phyloP scores from a whole-genome alignment of 2,797 vertebrate genomes.

The Rallus crepitans region DNA sequence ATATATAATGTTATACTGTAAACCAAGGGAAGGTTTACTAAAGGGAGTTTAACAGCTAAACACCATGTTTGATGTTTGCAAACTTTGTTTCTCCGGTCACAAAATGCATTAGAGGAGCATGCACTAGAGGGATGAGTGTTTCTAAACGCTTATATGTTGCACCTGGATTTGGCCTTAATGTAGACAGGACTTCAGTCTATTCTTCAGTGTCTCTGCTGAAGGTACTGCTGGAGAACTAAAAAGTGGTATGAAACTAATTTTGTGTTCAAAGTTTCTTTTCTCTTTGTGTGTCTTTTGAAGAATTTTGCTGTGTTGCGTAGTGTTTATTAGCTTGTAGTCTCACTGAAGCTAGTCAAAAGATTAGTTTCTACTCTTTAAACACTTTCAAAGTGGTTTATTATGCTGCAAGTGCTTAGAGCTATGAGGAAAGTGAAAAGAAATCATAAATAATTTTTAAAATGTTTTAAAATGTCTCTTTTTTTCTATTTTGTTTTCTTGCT shows the following conservation, averaged over 20 bases:
- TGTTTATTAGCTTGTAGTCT: background rate
- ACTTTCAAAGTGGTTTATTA: background rate
- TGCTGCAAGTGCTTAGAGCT: background rate
- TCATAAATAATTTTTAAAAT: background rate
- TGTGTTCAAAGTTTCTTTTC: background rate
- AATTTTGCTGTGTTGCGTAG: background rate
- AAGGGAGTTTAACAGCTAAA: background rate
- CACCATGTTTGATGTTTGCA: background rate
- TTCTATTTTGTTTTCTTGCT: background rate
- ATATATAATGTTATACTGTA: background rate
- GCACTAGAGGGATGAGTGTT: background rate
- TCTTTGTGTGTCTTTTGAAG: background rate
- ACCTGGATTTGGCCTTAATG: background rate
- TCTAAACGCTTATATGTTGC: background rate
- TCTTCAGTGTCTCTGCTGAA: background rate
- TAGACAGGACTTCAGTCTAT: background rate
- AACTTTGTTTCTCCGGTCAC: background rate
- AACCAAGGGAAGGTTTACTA: background rate
- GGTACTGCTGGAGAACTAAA: background rate
- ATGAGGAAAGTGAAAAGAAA: background rate
- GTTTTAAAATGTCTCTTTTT: background rate
- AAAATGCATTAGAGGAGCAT: background rate
- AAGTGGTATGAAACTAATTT: background rate
- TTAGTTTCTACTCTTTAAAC: background rate
- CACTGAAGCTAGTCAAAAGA: background rate